Percentiles rank a stretch among this genome's conserved stretches.
These are phyloP conservation scores for Xestia ashworthii DNA, from an alignment of 2,888 invertebrate species.

Conservation along the genomic window DNA sequence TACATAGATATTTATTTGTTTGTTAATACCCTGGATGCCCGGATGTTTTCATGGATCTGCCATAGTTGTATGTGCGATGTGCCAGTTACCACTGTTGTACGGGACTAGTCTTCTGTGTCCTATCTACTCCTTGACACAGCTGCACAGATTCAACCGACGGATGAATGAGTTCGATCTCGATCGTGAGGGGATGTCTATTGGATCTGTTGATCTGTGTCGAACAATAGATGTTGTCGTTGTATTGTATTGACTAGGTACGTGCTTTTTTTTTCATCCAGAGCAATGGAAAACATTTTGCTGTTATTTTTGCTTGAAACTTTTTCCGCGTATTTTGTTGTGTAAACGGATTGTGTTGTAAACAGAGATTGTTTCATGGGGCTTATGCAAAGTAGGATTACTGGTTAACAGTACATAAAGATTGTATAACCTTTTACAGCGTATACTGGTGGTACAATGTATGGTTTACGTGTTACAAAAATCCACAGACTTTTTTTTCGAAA, in stretches of 20 bases:
- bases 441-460: background rate
- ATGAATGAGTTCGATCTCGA: conserved; percentile 82
- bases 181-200: conserved; percentile 73
- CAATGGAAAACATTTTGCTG: conserved; percentile 15
- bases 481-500: no score
- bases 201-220: conserved; percentile 60
- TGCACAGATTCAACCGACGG: conserved; percentile 64
- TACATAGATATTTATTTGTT: no score
- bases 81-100: background rate
- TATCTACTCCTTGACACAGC: conserved; percentile 60
- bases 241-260: conserved; percentile 51
- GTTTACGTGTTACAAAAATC: conserved; percentile 14
- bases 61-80: no score
- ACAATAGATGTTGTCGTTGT: conserved; percentile 59
- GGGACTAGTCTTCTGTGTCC: background rate
- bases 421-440: conserved; percentile 16
- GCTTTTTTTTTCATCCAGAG: conserved; percentile 40
- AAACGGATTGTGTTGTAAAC: conserved; percentile 21
- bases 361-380: conserved; percentile 16
- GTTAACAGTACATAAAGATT: conserved; percentile 31
- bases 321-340: conserved; percentile 13
- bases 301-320: conserved; percentile 6
- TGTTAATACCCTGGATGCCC: no score
- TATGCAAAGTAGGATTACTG: conserved; percentile 33
- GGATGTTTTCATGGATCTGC: no score